Evolutionary conservation across 2,888 invertebrate genomes (phyloP), one percentile per base, ranked within the genome.

Genomic region (Cantharis lateralis): DNA sequence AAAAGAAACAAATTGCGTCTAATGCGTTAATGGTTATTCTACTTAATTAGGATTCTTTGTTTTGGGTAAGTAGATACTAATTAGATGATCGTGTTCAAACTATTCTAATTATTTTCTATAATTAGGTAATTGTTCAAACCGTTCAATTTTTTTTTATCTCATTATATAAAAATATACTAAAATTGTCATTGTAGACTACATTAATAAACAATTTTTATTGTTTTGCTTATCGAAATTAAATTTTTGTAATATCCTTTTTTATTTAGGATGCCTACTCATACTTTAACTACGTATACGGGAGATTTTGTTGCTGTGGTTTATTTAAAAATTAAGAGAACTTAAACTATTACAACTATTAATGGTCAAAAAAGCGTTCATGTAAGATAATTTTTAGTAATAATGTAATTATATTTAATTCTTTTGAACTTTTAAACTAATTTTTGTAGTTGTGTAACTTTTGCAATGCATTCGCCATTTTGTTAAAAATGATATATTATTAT

Each of bases 1-100:
- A 66, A 66, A 71, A 68, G 62, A 66, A 73, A 68, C 68, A 68
- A 62, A 73, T 73, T 73, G 13, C n/a, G 73, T 73, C 62, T 10
- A 68, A 48, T 16, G 62, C 62, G 26, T 18, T 48, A 68, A 61
- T 48, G 48, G 48, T 48, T 48, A 32, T 32, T 13, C 3, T 28
- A 32, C n/a, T 48, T 48, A n/a, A 48, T 32, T 13, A 48, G n/a
- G 48, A 48, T 13, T 13, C 1, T n/a, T 13, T n/a, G 7, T 48
- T 48, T 48, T 3, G 32, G 48, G 48, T 48, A 48, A 48, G 48
- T 48, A 48, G 13, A n/a, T 48, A 48, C 7, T 48, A 48, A 5
- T 48, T 48, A 32, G 4, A n/a, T 24, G 24, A 9, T 24, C 24
- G 9, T 24, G 7, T 13, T 13, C 13, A 3, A 32, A 32, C 1